Evolutionary conservation across 2,888 invertebrate species (phyloP).

Genomic region (Charanyca ferruginea): DNA sequence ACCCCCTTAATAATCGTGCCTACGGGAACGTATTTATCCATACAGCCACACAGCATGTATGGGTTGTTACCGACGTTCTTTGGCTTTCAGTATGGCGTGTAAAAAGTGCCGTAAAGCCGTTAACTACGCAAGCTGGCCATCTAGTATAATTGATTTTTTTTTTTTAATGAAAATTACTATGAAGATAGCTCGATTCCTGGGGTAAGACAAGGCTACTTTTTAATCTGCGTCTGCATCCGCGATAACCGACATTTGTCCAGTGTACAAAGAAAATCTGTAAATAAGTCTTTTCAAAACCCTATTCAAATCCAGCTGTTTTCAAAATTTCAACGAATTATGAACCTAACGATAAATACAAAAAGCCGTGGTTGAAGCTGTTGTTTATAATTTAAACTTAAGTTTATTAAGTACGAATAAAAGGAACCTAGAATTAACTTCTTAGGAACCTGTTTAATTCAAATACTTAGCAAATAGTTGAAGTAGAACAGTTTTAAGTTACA

Average conservation of each 20-base stretch:
- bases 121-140: too few relatives aligned
- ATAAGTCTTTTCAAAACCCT: background rate
- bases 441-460: conserved; percentile 29
- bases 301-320: conserved; percentile 10
- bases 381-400: conserved; percentile 38
- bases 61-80: too few relatives aligned
- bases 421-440: conserved; percentile 24
- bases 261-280: conserved; percentile 4
- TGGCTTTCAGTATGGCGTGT: too few relatives aligned
- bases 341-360: conserved; percentile 15
- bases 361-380: conserved; percentile 8
- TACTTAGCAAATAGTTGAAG: conserved; percentile 44
- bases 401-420: conserved; percentile 28
- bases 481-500: conserved; percentile 24
- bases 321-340: conserved; percentile 14
- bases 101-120: too few relatives aligned
- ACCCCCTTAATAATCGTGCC: too few relatives aligned
- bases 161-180: too few relatives aligned
- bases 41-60: too few relatives aligned
- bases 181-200: too few relatives aligned
- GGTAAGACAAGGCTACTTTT: too few relatives aligned
- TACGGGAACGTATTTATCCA: too few relatives aligned
- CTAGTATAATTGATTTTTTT: too few relatives aligned
- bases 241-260: background rate
- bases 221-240: too few relatives aligned